Evolutionary conservation across 1,140 invertebrate genomes (phyloP), one percentile per base, ranked within the genome.

Genomic region (Drosophila funebris): DNA sequence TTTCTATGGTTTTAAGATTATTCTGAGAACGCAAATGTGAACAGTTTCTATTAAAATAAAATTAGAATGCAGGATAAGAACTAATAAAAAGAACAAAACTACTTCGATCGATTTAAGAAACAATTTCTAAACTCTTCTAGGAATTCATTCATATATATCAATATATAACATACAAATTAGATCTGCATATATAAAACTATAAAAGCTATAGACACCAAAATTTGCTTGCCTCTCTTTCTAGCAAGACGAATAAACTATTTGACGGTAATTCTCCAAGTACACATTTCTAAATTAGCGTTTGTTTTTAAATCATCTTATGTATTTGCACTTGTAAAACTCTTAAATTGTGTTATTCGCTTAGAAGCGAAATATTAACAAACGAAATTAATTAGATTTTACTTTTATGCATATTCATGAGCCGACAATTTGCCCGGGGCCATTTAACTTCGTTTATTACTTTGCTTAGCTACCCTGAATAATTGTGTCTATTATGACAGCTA

Each of bases 401-500:
- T 66, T 48, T 62, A 22, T 44, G 13, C 39, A 44, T 37, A 48
- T 66, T 53, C 33, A 27, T 66, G 44, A 74, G 57, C 44, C 58
- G 53, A 33, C 56, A 71, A 75, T 60, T 56, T 43, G 37, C 69
- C 54, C 13, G 1, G 73, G 33, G 77, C 20, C 3, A 5, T 14
- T 8, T 1, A 66, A 63, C 22, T 54, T 43, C 46, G 57, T 53
- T 77, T 87, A 72, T 77, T 85, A 81, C 79, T 84, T 67, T 66
- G 74, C 75, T 73, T 80, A 54, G 69, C 50, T 68, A 73, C 73
- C 76, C 73, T 67, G 68, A 63, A 64, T 68, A 73, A 61, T 73
- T 74, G 68, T 87, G 73, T 68, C 43, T 66, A 73, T 73, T 76
- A 54, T 70, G 73, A 77, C 74, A 75, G 57, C 43, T 58, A 75